Percentiles rank a stretch among this genome's conserved stretches.
Evolutionary conservation across 2,113 vertebrate species (phyloP).

Genomic region (Geothlypis trichas): DNA sequence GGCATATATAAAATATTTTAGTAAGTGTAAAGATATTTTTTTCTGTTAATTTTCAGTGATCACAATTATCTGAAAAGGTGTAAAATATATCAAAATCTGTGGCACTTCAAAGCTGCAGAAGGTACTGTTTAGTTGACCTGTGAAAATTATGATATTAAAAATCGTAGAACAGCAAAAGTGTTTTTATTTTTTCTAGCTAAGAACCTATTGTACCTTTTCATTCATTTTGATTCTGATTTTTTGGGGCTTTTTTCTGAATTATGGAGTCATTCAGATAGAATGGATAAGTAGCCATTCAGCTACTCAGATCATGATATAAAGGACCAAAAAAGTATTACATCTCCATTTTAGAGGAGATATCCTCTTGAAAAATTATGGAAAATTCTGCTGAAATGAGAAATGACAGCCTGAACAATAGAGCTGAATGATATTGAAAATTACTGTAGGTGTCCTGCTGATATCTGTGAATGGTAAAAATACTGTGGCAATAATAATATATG

Average conservation of each 20-base stretch:
- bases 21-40: not conserved
- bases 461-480: not conserved
- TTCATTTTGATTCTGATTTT: not conserved
- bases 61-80: not conserved
- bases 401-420: not conserved
- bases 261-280: not conserved
- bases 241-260: not conserved
- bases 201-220: not conserved
- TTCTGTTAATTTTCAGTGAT: not conserved
- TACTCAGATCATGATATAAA: not conserved
- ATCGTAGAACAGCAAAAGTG: not conserved
- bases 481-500: not conserved
- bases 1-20: fast-evolving
- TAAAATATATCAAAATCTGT: not conserved
- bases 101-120: not conserved
- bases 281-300: not conserved
- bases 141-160: not conserved
- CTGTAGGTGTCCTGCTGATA: not conserved
- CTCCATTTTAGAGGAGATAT: not conserved
- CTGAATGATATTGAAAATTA: not conserved
- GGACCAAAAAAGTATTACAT: not conserved
- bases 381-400: not conserved
- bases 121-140: not conserved
- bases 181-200: not conserved
- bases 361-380: not conserved